Percentiles rank a stretch among this genome's conserved stretches.
These are phyloP conservation scores for Asarcornis scutulata DNA, from an alignment of 2,113 vertebrate genomes.

Conservation along the genomic window DNA sequence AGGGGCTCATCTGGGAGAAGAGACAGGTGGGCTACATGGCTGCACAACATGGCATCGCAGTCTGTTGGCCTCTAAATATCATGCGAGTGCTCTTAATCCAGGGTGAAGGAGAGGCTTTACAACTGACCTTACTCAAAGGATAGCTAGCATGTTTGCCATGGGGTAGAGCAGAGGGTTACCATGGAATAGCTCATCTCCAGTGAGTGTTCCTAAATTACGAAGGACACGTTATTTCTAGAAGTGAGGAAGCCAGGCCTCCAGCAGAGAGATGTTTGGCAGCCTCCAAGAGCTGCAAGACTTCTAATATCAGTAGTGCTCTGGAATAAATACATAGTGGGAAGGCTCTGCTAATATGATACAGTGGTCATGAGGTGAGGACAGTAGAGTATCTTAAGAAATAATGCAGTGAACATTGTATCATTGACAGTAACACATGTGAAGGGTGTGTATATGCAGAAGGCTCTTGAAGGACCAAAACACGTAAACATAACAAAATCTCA, in stretches of 20 bases:
- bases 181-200: not conserved
- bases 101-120: not conserved
- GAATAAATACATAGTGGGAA: rapidly evolving
- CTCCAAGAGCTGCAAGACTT: not conserved
- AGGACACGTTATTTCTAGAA: rapidly evolving
- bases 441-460: not conserved
- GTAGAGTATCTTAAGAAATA: not conserved
- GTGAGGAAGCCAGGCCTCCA: not conserved
- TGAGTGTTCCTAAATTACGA: rapidly evolving
- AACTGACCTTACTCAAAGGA: not conserved
- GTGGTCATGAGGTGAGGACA: not conserved
- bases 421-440: not conserved
- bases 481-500: not conserved
- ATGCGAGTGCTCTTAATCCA: not conserved
- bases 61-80: not conserved
- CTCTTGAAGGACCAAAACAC: not conserved
- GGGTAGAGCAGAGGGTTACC: not conserved
- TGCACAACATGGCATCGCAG: rapidly evolving
- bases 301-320: not conserved
- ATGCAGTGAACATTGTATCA: not conserved
- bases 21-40: not conserved
- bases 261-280: not conserved
- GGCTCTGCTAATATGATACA: not conserved
- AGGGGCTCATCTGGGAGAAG: not conserved
- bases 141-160: rapidly evolving